Percentiles rank a stretch among this genome's conserved stretches.
Conservation (phyloP, 2,888 invertebrate genomes). For the Drosophila demipolita region DNA sequence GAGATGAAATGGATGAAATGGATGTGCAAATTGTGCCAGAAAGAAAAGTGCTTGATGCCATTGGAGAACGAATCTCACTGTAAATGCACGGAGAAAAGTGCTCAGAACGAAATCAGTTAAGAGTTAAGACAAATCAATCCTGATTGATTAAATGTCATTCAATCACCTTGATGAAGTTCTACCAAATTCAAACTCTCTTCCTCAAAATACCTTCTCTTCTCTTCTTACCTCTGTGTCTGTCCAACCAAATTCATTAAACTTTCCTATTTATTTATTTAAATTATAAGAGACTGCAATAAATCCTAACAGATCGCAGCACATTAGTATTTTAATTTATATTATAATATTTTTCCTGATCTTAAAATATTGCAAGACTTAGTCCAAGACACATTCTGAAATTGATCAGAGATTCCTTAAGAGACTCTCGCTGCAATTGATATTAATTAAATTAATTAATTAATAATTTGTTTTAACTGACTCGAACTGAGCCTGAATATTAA, state of each 20-base stretch:
- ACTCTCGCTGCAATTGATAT: not conserved
- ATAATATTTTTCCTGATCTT: too few species aligned
- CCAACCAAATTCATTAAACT: not conserved
- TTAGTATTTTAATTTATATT: too few species aligned
- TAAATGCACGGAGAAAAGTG: constrained; percentile 4
- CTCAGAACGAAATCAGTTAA: not conserved
- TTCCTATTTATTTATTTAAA: not conserved
- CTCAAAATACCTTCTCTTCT: not conserved
- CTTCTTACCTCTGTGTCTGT: not conserved
- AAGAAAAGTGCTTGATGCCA: constrained; percentile 1
- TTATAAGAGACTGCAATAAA: not conserved
- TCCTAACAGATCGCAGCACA: not conserved
- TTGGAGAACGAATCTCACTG: constrained; percentile 2
- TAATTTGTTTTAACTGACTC: constrained; percentile 11
- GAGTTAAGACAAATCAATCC: not conserved
- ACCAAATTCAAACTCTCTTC: not conserved
- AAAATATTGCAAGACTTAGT: not conserved
- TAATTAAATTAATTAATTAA: not conserved
- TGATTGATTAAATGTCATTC: not conserved
- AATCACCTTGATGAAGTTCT: not conserved
- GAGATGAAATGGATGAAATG: not conserved
- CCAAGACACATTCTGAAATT: not conserved
- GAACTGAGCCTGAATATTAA: not conserved
- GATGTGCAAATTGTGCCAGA: not conserved
- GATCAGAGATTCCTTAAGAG: not conserved